phyloP scores from a whole-genome alignment of 1,140 invertebrate species.

The Lucilia sericata region DNA sequence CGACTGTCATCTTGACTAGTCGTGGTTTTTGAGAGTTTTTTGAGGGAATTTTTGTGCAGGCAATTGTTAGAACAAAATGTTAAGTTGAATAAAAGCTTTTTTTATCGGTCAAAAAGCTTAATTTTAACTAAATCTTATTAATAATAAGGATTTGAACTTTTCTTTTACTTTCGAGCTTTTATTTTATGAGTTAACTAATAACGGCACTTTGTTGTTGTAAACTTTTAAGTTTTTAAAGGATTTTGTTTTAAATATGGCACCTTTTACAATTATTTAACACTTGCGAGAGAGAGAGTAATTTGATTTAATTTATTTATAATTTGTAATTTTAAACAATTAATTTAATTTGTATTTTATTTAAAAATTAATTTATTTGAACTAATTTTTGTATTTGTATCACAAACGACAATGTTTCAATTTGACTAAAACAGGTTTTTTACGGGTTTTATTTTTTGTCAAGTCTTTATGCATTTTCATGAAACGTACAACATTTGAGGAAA shows the following conservation, averaged over 20 bases:
- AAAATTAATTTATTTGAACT: slow-evolving; percentile 4
- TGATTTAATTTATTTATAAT: background rate
- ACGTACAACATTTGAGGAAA: slow-evolving; percentile 36
- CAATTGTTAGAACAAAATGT: background rate
- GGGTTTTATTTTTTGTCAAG: slow-evolving; percentile 64
- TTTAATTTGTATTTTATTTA: background rate
- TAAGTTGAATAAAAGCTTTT: no score
- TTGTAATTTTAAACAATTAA: background rate
- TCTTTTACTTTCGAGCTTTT: background rate
- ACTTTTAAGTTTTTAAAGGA: background rate
- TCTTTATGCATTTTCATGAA: slow-evolving; percentile 67
- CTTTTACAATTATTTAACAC: background rate
- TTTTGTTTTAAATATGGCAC: slow-evolving; percentile 28
- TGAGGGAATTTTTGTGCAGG: slow-evolving; percentile 7
- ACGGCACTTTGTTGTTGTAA: background rate
- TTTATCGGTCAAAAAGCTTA: no score
- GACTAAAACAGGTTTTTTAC: slow-evolving; percentile 57
- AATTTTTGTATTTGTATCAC: slow-evolving; percentile 12
- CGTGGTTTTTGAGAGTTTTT: background rate
- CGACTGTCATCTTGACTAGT: slow-evolving; percentile 57
- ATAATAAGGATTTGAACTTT: background rate
- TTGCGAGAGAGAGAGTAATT: no score
- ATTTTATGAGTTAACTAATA: background rate
- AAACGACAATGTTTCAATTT: background rate
- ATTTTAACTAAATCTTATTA: no score